These are phyloP conservation scores for Darevskia mixta DNA, from an alignment of 2,797 vertebrate genomes.

Conservation along the genomic window DNA sequence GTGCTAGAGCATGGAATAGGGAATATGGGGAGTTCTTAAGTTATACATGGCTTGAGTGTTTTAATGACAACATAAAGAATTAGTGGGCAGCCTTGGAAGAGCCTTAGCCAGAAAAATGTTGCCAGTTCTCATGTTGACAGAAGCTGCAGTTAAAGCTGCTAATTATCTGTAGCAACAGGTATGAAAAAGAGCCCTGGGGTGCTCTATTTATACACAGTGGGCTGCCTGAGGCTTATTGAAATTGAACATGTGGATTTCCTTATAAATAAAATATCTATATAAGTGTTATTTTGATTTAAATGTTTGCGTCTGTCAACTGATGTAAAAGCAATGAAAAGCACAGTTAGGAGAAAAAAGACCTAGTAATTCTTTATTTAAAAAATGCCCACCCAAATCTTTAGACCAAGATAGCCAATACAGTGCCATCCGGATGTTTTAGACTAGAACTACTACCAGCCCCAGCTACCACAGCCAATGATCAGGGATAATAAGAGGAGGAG, in stretches of 20 bases:
- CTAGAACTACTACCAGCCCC: too few species aligned
- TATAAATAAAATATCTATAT: constrained; percentile 65
- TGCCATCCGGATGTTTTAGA: too few species aligned
- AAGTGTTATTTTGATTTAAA: constrained; percentile 51
- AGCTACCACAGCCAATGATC: too few species aligned
- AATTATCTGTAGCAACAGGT: constrained; percentile 52
- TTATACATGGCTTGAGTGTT: neutral
- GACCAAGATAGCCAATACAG: too few species aligned
- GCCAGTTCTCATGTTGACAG: neutral
- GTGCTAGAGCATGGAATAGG: too few species aligned
- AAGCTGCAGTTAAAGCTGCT: neutral
- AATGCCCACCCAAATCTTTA: neutral
- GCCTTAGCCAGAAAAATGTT: accelerated
- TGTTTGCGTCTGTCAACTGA: constrained; percentile 16
- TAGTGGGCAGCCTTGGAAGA: neutral
- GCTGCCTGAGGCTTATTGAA: constrained; percentile 61
- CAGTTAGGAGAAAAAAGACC: neutral
- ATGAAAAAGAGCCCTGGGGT: constrained; percentile 46
- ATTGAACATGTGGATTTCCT: constrained; percentile 51
- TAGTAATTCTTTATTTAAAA: neutral
- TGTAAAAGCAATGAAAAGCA: neutral
- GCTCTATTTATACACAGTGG: constrained; percentile 58
- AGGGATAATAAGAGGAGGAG: too few species aligned
- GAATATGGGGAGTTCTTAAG: neutral
- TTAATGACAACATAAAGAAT: neutral